Conservation (phyloP, 1,140 invertebrate species). For the Ladona fulva region DNA sequence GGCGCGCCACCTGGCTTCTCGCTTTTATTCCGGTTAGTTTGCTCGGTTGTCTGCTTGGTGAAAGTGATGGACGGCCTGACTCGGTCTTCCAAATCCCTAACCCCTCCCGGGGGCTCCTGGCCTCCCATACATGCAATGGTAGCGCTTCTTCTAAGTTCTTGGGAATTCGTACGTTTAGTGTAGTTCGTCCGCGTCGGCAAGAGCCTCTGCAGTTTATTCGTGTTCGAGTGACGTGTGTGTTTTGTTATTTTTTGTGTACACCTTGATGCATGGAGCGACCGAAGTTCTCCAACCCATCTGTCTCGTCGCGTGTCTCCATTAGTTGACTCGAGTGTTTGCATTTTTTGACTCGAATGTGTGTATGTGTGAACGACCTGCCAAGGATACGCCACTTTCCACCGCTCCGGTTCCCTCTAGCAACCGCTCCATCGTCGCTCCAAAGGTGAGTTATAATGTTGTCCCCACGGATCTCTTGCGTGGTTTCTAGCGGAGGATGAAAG, state of each 20-base stretch:
- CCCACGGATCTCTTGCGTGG: neutral
- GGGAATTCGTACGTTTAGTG: neutral
- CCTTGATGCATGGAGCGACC: neutral
- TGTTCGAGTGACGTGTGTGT: neutral
- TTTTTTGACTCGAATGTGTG: neutral
- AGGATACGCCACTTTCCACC: neutral
- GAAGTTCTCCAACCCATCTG: neutral
- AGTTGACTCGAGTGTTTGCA: neutral
- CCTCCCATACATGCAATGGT: neutral
- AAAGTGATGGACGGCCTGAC: neutral
- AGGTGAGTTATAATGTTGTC: no score
- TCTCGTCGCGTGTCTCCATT: neutral
- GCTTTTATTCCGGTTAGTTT: neutral
- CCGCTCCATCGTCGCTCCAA: no score
- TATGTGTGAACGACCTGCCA: neutral
- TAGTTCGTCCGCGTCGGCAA: neutral
- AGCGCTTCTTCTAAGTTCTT: neutral
- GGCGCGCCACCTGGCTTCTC: neutral
- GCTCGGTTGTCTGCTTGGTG: conserved; percentile 1
- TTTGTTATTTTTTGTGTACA: neutral
- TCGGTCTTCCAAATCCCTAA: neutral
- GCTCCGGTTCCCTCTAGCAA: neutral
- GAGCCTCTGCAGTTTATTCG: neutral
- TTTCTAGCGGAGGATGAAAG: neutral
- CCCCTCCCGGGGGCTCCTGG: neutral